Conservation (phyloP, 2,888 invertebrate species). For the Aphidius colemani region DNA sequence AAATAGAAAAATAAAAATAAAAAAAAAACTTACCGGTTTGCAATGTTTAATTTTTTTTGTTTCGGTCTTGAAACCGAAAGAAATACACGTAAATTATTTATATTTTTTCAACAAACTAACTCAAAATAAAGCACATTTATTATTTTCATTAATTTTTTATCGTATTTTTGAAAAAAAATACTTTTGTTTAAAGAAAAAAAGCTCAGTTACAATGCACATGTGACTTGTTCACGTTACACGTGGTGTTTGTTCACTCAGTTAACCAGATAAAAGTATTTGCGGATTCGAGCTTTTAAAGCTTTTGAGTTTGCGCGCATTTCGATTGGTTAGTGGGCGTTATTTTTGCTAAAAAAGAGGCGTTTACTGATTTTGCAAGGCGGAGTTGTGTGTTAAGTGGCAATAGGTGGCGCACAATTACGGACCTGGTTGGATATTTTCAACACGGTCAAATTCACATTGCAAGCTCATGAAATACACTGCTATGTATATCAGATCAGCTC, state of each 20-base stretch:
- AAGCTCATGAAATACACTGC: conserved; percentile 27
- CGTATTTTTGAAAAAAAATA: background rate
- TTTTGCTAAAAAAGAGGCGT: conserved; percentile 58
- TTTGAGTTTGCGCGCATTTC: conserved; percentile 48
- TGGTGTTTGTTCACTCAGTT: conserved; percentile 54
- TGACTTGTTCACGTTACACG: conserved; percentile 57
- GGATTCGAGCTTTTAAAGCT: conserved; percentile 39
- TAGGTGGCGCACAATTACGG: conserved; percentile 46
- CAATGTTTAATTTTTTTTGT: too few species aligned
- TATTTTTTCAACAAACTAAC: background rate
- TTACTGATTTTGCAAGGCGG: conserved; percentile 51
- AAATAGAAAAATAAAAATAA: too few species aligned
- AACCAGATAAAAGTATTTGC: conserved; percentile 45
- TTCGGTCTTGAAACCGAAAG: too few species aligned
- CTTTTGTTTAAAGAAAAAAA: background rate
- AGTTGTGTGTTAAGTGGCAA: conserved; percentile 50
- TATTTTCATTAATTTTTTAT: conserved; percentile 14
- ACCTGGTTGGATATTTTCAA: conserved; percentile 51
- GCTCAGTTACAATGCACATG: conserved; percentile 47
- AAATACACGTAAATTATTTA: too few species aligned
- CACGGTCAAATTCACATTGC: conserved; percentile 39
- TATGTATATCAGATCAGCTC: background rate
- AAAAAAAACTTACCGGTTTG: too few species aligned
- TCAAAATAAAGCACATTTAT: background rate
- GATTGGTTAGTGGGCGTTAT: conserved; percentile 56